Conservation (phyloP, 2,888 invertebrate genomes). For the Busseola fusca region DNA sequence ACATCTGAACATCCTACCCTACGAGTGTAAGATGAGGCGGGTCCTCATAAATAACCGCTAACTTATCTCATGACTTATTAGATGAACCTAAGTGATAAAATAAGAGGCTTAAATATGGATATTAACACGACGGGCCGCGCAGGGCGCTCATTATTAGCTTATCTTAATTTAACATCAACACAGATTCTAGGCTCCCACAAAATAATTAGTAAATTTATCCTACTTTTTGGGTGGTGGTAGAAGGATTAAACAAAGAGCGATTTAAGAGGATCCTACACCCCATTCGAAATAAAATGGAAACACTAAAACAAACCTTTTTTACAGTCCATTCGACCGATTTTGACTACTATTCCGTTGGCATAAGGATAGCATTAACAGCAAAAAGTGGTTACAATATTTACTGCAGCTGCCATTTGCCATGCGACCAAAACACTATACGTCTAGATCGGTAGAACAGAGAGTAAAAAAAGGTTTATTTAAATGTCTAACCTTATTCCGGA, state of each 20-base stretch:
- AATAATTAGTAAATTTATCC: slow-evolving; percentile 75
- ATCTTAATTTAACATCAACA: slow-evolving; percentile 69
- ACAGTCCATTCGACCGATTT: too few species aligned
- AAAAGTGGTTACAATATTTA: too few species aligned
- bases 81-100: slow-evolving; percentile 58
- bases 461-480: too few species aligned
- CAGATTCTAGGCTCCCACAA: slow-evolving; percentile 67
- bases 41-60: slow-evolving; percentile 42
- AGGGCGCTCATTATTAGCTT: slow-evolving; percentile 57
- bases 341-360: too few species aligned
- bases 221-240: slow-evolving; percentile 34
- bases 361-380: too few species aligned
- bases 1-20: too few species aligned
- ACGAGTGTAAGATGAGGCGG: slow-evolving; percentile 9
- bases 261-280: not conserved
- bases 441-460: too few species aligned
- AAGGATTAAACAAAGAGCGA: slow-evolving; percentile 50
- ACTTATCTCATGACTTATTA: slow-evolving; percentile 56
- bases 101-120: slow-evolving; percentile 57
- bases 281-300: too few species aligned
- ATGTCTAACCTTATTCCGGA: too few species aligned
- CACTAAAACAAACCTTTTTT: too few species aligned
- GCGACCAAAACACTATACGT: too few species aligned
- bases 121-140: slow-evolving; percentile 56
- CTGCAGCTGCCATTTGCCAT: too few species aligned